A percentile compares a stretch with the other conserved stretches of the same genome.
These are phyloP conservation scores for Trichogramma dendrolimi DNA, from an alignment of 2,888 invertebrate species.

Conservation along the genomic window DNA sequence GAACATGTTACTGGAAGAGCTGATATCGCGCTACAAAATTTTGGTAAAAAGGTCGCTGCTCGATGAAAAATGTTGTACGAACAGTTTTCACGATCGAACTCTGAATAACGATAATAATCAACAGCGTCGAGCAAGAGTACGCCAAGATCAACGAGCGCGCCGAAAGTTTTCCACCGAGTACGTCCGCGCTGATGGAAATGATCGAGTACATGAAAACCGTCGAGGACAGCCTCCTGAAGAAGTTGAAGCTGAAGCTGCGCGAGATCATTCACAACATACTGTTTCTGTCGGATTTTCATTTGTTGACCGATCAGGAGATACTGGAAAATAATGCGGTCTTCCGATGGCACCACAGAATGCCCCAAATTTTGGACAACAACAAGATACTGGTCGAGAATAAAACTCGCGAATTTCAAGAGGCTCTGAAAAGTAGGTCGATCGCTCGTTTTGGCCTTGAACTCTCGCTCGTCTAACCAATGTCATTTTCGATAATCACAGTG, in stretches of 20 bases:
- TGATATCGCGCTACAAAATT: conserved; percentile 76
- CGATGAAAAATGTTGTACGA: background rate
- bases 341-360: conserved; percentile 80
- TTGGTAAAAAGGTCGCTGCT: conserved; percentile 66
- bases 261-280: conserved; percentile 68
- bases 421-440: conserved; percentile 59
- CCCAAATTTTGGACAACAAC: conserved; percentile 77
- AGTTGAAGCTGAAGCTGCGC: conserved; percentile 74
- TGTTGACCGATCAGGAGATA: conserved; percentile 77
- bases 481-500: conserved; percentile 37
- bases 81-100: conserved; percentile 3
- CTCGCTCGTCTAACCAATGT: background rate
- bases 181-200: conserved; percentile 79
- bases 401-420: conserved; percentile 78
- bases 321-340: conserved; percentile 80
- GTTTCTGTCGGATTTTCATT: conserved; percentile 78
- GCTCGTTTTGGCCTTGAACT: background rate
- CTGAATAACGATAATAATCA: background rate
- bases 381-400: conserved; percentile 74
- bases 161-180: conserved; percentile 73
- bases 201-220: conserved; percentile 73
- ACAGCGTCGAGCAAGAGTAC: conserved; percentile 78
- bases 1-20: conserved; percentile 65
- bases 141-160: conserved; percentile 73
- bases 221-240: conserved; percentile 65